Percentiles rank a stretch among this genome's conserved stretches.
Conservation (phyloP, 2,888 invertebrate species). For the Chaetoderma sp. region DNA sequence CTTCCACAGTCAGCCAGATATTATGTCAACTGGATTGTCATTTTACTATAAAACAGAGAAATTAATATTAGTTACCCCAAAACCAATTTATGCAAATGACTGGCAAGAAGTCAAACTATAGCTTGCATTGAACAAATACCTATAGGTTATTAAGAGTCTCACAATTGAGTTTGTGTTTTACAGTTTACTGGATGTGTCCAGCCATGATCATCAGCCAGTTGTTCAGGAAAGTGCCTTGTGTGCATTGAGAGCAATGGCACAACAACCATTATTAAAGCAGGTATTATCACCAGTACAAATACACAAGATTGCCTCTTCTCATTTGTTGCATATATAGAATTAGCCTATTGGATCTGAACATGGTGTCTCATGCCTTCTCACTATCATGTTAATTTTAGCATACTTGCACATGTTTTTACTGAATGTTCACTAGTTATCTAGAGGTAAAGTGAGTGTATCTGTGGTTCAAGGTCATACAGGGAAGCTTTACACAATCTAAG, state of each 20-base stretch:
- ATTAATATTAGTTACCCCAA: too few relatives aligned
- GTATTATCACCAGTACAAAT: conserved; percentile 33
- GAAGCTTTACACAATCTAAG: too few relatives aligned
- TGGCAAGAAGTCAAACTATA: too few relatives aligned
- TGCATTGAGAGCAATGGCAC: conserved; percentile 59
- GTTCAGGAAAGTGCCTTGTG: conserved; percentile 64
- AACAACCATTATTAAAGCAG: conserved; percentile 55
- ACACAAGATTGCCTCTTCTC: neutral
- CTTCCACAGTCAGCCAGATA: too few relatives aligned
- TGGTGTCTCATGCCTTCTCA: neutral
- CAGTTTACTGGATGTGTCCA: conserved; percentile 64
- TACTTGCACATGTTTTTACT: neutral
- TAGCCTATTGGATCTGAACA: neutral
- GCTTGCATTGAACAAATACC: too few relatives aligned
- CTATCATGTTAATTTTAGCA: neutral
- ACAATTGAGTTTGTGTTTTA: conserved; percentile 10
- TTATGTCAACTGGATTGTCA: too few relatives aligned
- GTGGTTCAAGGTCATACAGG: too few relatives aligned
- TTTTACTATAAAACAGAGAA: too few relatives aligned
- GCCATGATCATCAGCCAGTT: conserved; percentile 60
- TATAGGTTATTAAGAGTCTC: neutral
- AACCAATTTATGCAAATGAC: too few relatives aligned
- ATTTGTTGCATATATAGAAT: neutral
- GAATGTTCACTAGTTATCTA: neutral
- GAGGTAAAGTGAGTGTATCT: too few relatives aligned